Conservation (phyloP, 2,113 vertebrate genomes). For the Hemichromis elongatus region DNA sequence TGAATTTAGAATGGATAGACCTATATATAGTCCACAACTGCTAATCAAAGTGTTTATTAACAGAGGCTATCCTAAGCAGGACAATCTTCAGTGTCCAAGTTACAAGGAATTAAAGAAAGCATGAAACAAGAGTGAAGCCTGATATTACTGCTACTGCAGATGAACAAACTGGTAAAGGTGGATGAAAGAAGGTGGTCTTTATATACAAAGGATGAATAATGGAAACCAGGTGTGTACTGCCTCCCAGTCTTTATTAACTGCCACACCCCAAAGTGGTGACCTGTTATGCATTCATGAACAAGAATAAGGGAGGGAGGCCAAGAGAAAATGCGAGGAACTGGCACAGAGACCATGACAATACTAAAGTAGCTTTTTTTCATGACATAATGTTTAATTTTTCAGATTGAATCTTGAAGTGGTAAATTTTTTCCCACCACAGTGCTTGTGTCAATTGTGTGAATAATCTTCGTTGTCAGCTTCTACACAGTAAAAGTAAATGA, state of each 20-base stretch:
- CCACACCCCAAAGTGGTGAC: neutral
- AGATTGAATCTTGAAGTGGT: neutral
- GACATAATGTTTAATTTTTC: constrained; percentile 9
- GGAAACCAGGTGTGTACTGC: neutral
- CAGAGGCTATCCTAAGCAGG: neutral
- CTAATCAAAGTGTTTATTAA: neutral
- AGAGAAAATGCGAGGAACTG: neutral
- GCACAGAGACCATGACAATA: neutral
- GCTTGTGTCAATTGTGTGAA: neutral
- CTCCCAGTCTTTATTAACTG: neutral
- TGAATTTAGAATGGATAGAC: neutral
- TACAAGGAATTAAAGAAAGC: neutral
- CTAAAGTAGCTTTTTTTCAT: neutral
- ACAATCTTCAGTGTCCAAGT: neutral
- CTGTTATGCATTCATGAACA: neutral
- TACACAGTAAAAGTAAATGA: neutral
- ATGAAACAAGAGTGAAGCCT: neutral
- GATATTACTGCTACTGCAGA: neutral
- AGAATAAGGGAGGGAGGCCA: neutral
- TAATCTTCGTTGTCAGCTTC: neutral
- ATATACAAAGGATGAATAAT: neutral
- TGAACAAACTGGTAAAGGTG: neutral
- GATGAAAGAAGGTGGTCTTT: neutral
- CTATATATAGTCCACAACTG: neutral
- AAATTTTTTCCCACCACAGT: neutral